Evolutionary conservation across 1,140 invertebrate species (phyloP), one percentile per base, ranked within the genome.

Genomic region (Condylostylus longicornis): DNA sequence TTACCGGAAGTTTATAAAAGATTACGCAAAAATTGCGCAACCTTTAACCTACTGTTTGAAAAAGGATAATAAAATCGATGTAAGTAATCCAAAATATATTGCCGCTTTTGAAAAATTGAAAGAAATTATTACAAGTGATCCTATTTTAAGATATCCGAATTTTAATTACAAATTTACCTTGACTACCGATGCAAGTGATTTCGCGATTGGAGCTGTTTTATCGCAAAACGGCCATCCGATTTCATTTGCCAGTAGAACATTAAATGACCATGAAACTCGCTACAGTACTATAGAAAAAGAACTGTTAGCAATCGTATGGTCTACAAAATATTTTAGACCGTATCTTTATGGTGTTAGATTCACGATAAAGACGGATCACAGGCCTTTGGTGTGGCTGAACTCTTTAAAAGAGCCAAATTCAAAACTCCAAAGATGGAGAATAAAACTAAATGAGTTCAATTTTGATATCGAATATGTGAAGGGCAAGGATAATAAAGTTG

Each of bases 301-400:
- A 45, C 41, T 54, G 6, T 46, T 64, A 4, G 60, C 55, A 5
- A 58, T 68, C 18, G 42, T 52, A 20, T 62, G 53, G 47, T 53
- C 43, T 12, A 49, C 30, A 38, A 41, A 53, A 42, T 51, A 51
- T 35, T 67, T 63, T 49, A 46, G 52, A 38, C 60, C 55, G 42
- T 42, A 40, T 23, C 8, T 40, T 3, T 40, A 18, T 21, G 17
- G 23, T 8, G 10, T 8, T 21, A 6, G 17, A 28, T 35, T 21
- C n/a, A 53, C 31, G 0, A 51, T 68, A 3, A 35, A 53, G 21
- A 67, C 62, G 1, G 66, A 73, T 42, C 68, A 72, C 38, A 63
- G 64, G 44, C 48, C 64, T 0, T 39, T 72, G 2, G 49, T 42
- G 29, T 72, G 64, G 62, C 43, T 73, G 0, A 10, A 15, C 20